Evolutionary conservation across 2,113 vertebrate genomes (phyloP), one percentile per base, ranked within the genome.

Genomic region (Rana temporaria): DNA sequence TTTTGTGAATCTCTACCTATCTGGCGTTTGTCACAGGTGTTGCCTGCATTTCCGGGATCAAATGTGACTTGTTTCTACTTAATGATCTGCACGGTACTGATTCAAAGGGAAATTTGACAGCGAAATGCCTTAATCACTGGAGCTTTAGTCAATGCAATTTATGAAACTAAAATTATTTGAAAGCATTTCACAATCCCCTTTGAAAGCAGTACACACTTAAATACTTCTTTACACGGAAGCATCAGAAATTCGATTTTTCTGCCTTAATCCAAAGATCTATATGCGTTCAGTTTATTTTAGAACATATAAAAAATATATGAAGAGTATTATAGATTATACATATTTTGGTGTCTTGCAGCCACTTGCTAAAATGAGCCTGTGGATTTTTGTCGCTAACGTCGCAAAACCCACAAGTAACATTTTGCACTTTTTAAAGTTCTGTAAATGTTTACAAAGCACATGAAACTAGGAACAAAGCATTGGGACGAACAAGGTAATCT

Each of bases 381-480:
- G 53, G 53, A 34, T 69, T 69, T n/a, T 34, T 59, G 48, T n/a
- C 22, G 4, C 63, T 55, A 12, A 71, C 68, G 60, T 66, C 18
- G 69, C 68, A 34, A 48, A 57, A 2, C 14, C 26, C 59, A 65
- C 79, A 71, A 59, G 59, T 22, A 17, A 55, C 79, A 56, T 81
- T 81, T 66, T 42, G 62, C 30, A 22, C 70, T 75, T 82, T 82
- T 72, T 82, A 73, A 82, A 56, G 19, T 62, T 75, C 32, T 75
- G 26, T 81, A 70, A 73, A 81, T 81, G 80, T 75, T 82, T 82
- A 82, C 80, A 82, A 73, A 65, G 70, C 32, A 74, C 26, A 82
- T 75, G 0, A 79, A 24, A 48, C 42, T 57, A 67, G 38, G 11
- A n/a, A 53, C 30, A 67, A 55, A 79, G 30, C 59, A 30, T 74